A percentile compares a stretch with the other conserved stretches of the same genome.
phyloP scores from a whole-genome alignment of 1,140 invertebrate genomes.

The Drosophila carrolli region DNA sequence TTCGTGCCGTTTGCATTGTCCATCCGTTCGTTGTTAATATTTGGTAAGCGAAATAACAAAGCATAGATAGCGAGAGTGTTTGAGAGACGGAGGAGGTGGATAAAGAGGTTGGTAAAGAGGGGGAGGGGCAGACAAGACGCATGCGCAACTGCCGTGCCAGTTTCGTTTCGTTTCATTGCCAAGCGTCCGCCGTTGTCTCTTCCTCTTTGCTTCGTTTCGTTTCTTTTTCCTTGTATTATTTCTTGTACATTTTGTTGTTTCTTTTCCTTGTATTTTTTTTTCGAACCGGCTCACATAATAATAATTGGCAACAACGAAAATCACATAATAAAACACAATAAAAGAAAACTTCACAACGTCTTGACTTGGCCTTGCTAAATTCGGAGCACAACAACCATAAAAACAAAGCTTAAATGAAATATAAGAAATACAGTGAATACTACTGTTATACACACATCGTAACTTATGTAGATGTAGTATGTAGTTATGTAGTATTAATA shows the following conservation, averaged over 20 bases:
- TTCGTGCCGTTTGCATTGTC: constrained; percentile 80
- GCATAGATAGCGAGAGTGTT: constrained; percentile 50
- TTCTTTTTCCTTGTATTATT: constrained; percentile 8
- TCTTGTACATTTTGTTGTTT: constrained; percentile 22
- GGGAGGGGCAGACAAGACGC: constrained; percentile 32
- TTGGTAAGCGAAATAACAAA: constrained; percentile 60
- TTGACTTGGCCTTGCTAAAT: constrained; percentile 80
- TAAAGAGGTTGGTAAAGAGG: neutral
- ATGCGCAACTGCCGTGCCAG: constrained; percentile 71
- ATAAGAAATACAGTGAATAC: constrained; percentile 6
- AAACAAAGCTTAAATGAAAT: constrained; percentile 25
- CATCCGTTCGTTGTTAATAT: constrained; percentile 62
- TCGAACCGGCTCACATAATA: constrained; percentile 72
- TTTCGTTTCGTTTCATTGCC: constrained; percentile 71
- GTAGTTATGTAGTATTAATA: too few species aligned
- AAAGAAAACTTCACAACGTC: constrained; percentile 79
- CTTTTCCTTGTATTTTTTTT: constrained; percentile 32
- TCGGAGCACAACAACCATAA: constrained; percentile 78
- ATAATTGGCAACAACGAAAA: constrained; percentile 78
- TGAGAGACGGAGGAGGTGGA: neutral
- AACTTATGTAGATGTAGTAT: neutral
- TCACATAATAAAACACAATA: constrained; percentile 81
- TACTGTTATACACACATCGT: neutral
- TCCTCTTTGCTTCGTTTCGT: constrained; percentile 43
- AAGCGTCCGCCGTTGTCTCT: constrained; percentile 50